Percentiles rank a stretch among this genome's conserved stretches.
phyloP scores from a whole-genome alignment of 2,797 vertebrate genomes.

The Meda fulgida region DNA sequence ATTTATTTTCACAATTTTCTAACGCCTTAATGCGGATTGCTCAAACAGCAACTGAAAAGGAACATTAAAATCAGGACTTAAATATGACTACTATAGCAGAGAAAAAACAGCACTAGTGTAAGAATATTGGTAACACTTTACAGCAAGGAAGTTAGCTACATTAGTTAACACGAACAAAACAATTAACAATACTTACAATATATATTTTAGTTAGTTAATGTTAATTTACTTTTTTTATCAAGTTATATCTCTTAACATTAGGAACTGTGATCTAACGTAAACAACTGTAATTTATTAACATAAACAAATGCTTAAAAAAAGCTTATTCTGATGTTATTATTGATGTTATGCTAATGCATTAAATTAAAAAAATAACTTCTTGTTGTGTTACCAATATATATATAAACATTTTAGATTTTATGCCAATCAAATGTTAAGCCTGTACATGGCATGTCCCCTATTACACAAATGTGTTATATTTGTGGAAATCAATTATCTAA shows the following conservation, averaged over 20 bases:
- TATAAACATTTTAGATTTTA: not conserved
- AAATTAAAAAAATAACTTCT: not conserved
- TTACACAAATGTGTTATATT: not conserved
- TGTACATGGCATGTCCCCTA: not conserved
- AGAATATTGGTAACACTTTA: not conserved
- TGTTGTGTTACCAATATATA: not conserved
- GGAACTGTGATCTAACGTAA: not conserved
- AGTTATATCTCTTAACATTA: not conserved
- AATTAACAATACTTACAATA: not conserved
- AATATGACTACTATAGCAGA: not conserved
- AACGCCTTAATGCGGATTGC: not conserved
- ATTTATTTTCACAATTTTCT: not conserved
- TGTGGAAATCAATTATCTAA: slow-evolving; percentile 9
- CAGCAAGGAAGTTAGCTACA: not conserved
- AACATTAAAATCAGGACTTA: not conserved
- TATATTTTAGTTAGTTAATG: not conserved
- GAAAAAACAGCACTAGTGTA: not conserved
- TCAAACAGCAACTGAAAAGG: not conserved
- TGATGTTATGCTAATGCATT: not conserved
- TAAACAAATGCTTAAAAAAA: not conserved
- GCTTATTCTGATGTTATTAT: not conserved
- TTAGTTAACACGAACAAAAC: not conserved
- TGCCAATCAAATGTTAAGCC: not conserved
- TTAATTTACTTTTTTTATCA: not conserved
- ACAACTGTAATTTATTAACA: not conserved